These are phyloP conservation scores for Holacanthella duospinosa DNA, from an alignment of 2,888 invertebrate genomes.

Conservation along the genomic window DNA sequence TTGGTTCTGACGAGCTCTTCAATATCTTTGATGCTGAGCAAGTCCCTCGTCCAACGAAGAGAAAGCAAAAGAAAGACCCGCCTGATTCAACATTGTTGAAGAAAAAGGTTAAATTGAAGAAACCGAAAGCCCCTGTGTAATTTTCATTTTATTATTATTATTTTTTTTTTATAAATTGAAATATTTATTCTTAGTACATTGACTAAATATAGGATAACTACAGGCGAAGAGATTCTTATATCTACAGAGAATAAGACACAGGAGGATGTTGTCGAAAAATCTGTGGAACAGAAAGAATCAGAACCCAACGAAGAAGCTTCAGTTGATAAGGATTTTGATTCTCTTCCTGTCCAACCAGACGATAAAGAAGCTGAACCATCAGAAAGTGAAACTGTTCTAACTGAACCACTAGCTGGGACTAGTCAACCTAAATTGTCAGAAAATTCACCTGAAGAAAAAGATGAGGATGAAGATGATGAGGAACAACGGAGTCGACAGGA, in stretches of 20 bases:
- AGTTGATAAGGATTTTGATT: too few species aligned
- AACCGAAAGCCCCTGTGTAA: too few species aligned
- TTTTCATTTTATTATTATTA: too few species aligned
- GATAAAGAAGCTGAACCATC: neutral
- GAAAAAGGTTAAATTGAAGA: neutral
- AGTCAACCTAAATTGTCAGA: neutral
- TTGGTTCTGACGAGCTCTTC: constrained; percentile 16
- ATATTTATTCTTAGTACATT: too few species aligned
- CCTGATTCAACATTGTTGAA: neutral
- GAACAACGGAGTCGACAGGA: constrained; percentile 38
- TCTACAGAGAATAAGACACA: too few species aligned
- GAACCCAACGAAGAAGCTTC: too few species aligned
- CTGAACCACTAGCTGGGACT: neutral
- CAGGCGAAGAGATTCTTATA: too few species aligned
- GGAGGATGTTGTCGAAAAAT: neutral
- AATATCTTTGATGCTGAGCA: constrained; percentile 21
- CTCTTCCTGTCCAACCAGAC: neutral
- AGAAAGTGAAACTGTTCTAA: neutral
- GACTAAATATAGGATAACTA: too few species aligned
- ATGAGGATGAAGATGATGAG: constrained; percentile 38
- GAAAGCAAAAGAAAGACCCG: neutral
- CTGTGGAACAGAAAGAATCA: too few species aligned
- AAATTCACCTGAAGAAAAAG: constrained; percentile 17
- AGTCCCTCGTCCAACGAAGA: neutral
- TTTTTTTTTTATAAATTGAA: too few species aligned